Conservation (phyloP, 2,888 invertebrate genomes). For the Idaea aversata region DNA sequence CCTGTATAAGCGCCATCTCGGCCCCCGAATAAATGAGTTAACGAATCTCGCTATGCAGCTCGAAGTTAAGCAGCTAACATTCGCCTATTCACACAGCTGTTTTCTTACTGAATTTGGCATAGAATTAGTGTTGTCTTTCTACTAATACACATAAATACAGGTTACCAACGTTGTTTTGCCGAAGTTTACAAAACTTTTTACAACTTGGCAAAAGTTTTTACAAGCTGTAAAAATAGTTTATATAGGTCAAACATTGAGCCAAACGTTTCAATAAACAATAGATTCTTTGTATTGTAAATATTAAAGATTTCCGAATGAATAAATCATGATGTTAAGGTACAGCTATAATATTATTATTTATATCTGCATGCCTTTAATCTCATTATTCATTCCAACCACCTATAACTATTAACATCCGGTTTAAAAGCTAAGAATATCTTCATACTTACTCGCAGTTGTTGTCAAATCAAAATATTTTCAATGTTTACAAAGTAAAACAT, state of each 20-base stretch:
- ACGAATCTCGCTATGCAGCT: no score
- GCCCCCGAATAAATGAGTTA: no score
- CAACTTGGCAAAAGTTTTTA: constrained; percentile 10
- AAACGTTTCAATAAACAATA: not conserved
- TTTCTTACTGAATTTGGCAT: no score
- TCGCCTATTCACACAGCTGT: no score
- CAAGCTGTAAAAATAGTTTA: constrained; percentile 5
- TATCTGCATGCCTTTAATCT: not conserved
- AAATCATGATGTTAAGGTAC: not conserved
- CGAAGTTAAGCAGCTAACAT: no score
- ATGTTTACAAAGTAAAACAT: not conserved
- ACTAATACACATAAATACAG: constrained; percentile 3
- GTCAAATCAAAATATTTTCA: not conserved
- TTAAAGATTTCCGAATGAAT: not conserved
- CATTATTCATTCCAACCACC: not conserved
- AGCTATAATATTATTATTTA: not conserved
- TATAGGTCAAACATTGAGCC: not conserved
- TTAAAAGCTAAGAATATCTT: not conserved
- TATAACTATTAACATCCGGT: not conserved
- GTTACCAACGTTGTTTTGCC: constrained; percentile 11
- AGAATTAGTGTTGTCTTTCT: not conserved
- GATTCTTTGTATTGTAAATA: not conserved
- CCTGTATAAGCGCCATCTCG: no score
- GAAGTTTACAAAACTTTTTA: constrained; percentile 7
- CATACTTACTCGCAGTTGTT: not conserved